Conservation (phyloP, 2,113 vertebrate species). For the Himantopus leucocephalus region DNA sequence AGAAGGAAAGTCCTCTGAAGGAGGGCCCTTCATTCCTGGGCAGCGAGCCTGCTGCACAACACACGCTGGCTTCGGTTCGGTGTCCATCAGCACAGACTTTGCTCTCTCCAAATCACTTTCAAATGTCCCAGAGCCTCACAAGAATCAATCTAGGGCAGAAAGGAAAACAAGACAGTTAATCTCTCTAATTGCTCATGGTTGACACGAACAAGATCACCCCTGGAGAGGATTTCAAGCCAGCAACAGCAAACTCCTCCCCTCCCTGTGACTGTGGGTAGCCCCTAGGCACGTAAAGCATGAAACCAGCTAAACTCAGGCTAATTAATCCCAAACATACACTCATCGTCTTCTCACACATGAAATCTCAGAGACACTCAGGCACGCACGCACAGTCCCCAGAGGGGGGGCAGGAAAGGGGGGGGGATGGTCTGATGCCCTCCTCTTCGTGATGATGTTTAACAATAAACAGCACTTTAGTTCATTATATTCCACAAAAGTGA, state of each 20-base stretch:
- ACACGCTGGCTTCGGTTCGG: conserved; percentile 64
- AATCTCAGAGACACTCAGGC: conserved; percentile 19
- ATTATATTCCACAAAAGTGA: neutral
- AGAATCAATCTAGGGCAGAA: conserved; percentile 63
- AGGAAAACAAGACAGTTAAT: conserved; percentile 62
- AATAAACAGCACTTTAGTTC: neutral
- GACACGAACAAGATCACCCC: conserved; percentile 58
- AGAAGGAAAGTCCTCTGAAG: conserved; percentile 78
- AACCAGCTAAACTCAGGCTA: conserved; percentile 23
- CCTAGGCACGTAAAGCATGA: conserved; percentile 56
- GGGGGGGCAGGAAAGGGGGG: neutral
- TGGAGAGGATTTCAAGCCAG: conserved; percentile 39
- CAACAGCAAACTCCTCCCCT: conserved; percentile 39
- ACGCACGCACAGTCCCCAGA: conserved; percentile 6
- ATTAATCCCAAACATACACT: conserved; percentile 52
- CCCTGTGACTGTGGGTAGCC: conserved; percentile 49
- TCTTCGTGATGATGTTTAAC: neutral
- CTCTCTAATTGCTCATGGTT: conserved; percentile 50
- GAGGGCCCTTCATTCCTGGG: conserved; percentile 62
- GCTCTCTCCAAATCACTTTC: conserved; percentile 72
- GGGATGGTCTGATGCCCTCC: neutral
- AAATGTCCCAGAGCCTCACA: conserved; percentile 43
- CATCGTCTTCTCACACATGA: conserved; percentile 2
- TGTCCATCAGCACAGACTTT: conserved; percentile 79
- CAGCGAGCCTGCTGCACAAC: conserved; percentile 73